Conservation (phyloP, 2,113 vertebrate genomes). For the Oceanites oceanicus region DNA sequence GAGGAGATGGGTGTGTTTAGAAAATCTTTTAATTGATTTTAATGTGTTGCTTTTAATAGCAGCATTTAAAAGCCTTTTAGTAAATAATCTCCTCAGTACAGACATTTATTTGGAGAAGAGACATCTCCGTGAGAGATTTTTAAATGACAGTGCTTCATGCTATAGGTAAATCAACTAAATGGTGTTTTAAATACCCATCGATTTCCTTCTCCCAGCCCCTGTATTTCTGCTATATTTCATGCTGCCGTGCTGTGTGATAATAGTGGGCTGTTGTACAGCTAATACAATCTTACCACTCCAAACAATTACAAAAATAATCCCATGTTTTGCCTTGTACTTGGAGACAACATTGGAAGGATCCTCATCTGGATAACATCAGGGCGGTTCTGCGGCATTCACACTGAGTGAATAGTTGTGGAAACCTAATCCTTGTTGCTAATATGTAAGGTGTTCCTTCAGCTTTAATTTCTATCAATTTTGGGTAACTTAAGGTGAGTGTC, state of each 20-base stretch:
- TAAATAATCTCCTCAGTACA: constrained; percentile 12
- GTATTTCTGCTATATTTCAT: not conserved
- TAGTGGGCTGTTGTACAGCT: not conserved
- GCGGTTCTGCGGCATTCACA: not conserved
- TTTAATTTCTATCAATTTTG: not conserved
- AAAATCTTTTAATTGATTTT: constrained; percentile 54
- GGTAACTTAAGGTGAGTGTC: not conserved
- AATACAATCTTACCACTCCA: not conserved
- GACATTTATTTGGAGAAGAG: constrained; percentile 16
- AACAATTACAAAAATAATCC: not conserved
- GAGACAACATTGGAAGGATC: not conserved
- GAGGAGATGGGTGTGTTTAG: constrained; percentile 2
- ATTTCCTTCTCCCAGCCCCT: not conserved
- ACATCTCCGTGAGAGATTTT: not conserved
- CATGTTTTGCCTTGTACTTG: not conserved
- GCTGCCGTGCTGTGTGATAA: not conserved
- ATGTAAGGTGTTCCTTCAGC: not conserved
- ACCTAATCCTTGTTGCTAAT: not conserved
- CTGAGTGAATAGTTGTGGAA: not conserved
- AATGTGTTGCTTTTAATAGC: constrained; percentile 33
- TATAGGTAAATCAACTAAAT: constrained; percentile 45
- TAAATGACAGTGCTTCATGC: constrained; percentile 6
- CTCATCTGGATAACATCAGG: not conserved
- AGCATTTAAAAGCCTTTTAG: constrained; percentile 39
- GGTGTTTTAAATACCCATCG: constrained; percentile 22